Percentiles rank a stretch among this genome's conserved stretches.
Conservation (phyloP, 2,113 vertebrate species). For the Phalacrocorax carbo region DNA sequence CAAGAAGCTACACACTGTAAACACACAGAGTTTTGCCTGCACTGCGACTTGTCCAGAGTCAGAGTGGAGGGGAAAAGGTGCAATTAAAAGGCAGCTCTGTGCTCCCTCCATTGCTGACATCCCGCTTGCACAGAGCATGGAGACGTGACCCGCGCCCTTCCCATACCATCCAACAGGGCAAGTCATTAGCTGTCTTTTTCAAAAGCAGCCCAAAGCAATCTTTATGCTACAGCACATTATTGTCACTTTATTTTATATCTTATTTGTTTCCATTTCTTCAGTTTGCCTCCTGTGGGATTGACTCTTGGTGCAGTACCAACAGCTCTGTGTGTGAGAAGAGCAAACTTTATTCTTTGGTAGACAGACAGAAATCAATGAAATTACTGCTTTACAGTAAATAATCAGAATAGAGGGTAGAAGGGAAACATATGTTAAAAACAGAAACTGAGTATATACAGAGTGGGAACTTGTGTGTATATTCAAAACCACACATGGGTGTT, state of each 20-base stretch:
- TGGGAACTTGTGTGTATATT: neutral
- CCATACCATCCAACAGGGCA: neutral
- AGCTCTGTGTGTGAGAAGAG: neutral
- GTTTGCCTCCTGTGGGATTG: slow-evolving; percentile 48
- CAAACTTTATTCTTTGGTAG: slow-evolving; percentile 25
- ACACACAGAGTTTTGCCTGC: neutral
- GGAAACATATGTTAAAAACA: neutral
- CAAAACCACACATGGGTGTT: neutral
- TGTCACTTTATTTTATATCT: slow-evolving; percentile 63
- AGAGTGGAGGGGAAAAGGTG: neutral
- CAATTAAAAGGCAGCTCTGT: neutral
- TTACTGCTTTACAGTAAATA: slow-evolving; percentile 16
- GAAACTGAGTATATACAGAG: neutral
- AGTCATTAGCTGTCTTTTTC: slow-evolving; percentile 22
- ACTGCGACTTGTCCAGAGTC: neutral
- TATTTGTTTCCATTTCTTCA: slow-evolving; percentile 67
- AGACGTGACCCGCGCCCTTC: neutral
- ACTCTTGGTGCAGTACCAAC: slow-evolving; percentile 30
- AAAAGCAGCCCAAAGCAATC: slow-evolving; percentile 56
- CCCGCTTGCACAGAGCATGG: neutral
- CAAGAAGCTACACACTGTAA: neutral
- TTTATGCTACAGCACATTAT: slow-evolving; percentile 57
- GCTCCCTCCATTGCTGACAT: neutral
- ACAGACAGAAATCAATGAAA: slow-evolving; percentile 46
- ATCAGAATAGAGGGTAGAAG: neutral